These are phyloP conservation scores for Pandion haliaetus DNA, from an alignment of 2,113 vertebrate species.

Conservation along the genomic window DNA sequence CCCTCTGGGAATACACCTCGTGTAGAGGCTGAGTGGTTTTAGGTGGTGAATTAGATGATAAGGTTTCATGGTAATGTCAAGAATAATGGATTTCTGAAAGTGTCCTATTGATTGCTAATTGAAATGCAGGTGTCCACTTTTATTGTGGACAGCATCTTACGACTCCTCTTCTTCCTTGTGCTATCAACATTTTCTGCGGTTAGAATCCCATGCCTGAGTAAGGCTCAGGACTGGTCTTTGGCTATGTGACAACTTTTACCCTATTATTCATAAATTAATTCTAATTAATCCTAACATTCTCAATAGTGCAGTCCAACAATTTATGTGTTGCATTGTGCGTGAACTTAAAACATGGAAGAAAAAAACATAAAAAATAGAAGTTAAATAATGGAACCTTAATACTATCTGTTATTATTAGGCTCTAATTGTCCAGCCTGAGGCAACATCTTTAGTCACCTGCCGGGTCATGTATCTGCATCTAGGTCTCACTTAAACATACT, in stretches of 20 bases:
- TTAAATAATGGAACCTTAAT: background rate
- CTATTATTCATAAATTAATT: background rate
- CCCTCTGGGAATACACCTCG: background rate
- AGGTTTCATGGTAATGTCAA: background rate
- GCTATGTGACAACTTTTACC: background rate
- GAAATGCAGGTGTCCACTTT: background rate
- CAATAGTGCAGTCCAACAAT: background rate
- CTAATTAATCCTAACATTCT: background rate
- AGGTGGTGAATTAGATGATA: background rate
- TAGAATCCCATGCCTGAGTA: background rate
- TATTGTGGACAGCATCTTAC: background rate
- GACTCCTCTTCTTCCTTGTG: background rate
- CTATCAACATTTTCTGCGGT: background rate
- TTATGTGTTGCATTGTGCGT: fast-evolving
- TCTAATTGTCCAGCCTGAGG: background rate
- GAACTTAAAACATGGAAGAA: background rate
- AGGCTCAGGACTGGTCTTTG: background rate
- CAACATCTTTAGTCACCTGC: background rate
- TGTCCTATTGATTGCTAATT: background rate
- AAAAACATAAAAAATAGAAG: background rate
- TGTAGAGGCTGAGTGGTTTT: background rate
- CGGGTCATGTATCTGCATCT: background rate
- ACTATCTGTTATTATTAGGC: background rate
- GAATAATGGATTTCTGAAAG: background rate
- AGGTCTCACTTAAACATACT: background rate